Evolutionary conservation across 2,797 vertebrate species (phyloP).

Genomic region (Poeciliopsis gracilis): DNA sequence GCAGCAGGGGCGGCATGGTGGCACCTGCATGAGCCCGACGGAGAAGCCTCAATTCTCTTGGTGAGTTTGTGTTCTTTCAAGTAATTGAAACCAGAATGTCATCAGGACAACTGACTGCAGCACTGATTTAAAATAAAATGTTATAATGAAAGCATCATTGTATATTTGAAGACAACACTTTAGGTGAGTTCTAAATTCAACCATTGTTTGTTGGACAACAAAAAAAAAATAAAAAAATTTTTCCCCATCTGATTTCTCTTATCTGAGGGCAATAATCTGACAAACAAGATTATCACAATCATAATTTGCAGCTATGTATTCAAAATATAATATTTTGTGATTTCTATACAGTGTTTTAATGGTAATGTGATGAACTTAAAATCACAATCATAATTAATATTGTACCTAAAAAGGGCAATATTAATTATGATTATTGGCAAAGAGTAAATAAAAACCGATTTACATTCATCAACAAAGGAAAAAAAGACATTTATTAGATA

Average conservation of each 20-base stretch:
- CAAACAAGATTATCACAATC: background rate
- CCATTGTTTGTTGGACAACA: background rate
- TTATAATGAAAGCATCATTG: background rate
- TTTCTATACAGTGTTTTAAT: background rate
- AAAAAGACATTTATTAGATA: background rate
- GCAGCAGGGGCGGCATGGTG: constrained; percentile 82
- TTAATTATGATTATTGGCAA: background rate
- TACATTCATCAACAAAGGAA: too few relatives aligned
- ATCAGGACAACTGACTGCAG: background rate
- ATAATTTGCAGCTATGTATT: background rate
- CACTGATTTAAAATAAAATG: background rate
- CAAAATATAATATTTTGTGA: background rate
- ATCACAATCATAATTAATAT: background rate
- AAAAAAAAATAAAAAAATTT: background rate
- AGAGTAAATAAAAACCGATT: background rate
- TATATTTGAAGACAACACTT: background rate
- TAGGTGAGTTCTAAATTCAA: background rate
- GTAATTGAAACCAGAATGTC: background rate
- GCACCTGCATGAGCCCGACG: constrained; percentile 80
- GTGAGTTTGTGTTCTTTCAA: constrained; percentile 77
- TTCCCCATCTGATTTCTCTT: background rate
- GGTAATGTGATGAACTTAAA: background rate
- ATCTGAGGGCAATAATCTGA: background rate
- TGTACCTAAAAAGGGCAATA: background rate
- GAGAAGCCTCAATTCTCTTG: constrained; percentile 82